Conservation (phyloP, 2,888 invertebrate species). For the Andrena haemorrhoa region DNA sequence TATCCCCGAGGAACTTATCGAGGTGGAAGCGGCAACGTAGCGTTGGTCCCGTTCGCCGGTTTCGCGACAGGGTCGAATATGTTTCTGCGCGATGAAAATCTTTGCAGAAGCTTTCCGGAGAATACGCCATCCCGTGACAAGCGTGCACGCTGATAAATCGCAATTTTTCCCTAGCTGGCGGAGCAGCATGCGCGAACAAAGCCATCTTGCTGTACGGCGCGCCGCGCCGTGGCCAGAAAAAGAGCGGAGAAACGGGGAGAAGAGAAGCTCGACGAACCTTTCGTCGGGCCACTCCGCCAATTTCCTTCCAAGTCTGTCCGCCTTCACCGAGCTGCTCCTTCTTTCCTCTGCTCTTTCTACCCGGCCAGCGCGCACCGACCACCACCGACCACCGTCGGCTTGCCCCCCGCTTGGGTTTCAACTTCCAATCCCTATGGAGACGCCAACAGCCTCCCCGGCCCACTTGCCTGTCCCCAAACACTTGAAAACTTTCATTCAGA, state of each 20-base stretch:
- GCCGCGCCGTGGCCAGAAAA: neutral
- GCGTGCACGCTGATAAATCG: constrained; percentile 52
- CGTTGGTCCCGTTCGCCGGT: constrained; percentile 11
- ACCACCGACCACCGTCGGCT: constrained; percentile 2
- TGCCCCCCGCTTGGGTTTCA: constrained; percentile 47
- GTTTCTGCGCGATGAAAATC: constrained; percentile 50
- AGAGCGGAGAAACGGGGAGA: neutral
- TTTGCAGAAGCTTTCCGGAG: constrained; percentile 35
- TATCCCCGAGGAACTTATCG: constrained; percentile 52
- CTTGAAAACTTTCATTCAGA: constrained; percentile 66
- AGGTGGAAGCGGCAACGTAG: constrained; percentile 24
- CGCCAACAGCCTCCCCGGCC: constrained; percentile 41
- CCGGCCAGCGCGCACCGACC: neutral
- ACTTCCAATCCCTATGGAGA: constrained; percentile 67
- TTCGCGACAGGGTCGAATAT: constrained; percentile 36
- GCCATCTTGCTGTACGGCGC: neutral
- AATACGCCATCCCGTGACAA: constrained; percentile 42
- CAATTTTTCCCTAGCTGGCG: constrained; percentile 48
- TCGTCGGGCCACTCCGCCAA: constrained; percentile 53
- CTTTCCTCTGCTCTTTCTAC: constrained; percentile 16
- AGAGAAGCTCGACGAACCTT: constrained; percentile 17
- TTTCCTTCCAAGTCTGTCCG: constrained; percentile 45
- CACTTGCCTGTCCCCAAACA: constrained; percentile 63
- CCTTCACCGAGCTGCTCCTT: neutral
- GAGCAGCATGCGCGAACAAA: constrained; percentile 23